Evolutionary conservation across 2,888 invertebrate genomes (phyloP), one percentile per base, ranked within the genome.

Genomic region (Andrena chrysosceles): DNA sequence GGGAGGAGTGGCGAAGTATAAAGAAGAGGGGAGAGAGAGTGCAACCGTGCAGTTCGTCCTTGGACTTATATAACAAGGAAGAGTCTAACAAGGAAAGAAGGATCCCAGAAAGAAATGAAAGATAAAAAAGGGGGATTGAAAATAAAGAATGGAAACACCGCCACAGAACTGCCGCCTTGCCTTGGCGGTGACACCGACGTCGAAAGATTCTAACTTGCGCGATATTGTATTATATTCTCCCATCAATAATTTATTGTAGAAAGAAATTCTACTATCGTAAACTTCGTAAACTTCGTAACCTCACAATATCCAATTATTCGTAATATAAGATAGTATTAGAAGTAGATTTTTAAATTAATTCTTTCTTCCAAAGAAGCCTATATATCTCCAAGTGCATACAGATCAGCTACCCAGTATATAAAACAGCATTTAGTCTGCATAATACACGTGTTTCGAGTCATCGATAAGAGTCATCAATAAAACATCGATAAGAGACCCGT

Each of bases 21-120:
- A 42, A 68, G 56, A 60, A 16, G 72, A 66, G 20, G 48, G 31
- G 48, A 62, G 35, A 20, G 7, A 23, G 59, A 42, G 64, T 66
- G 66, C 69, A 80, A 85, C 73, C 81, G 76, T 60, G 56, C 73
- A 84, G 68, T 74, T 85, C 78, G 89, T 87, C 91, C 91, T 91
- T 92, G 90, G 90, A 89, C 90, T 92, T 91, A 91, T 90, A 91
- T 91, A 91, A 91, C 88, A 86, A 87, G 85, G 86, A 88, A 85
- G 89, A 88, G 69, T 74, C 68, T 64, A 76, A 68, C 68, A 79
- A 63, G 70, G 80, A 79, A 73, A 77, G 81, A 83, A 83, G 81
- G 78, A 84, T 81, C 63, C 77, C 76, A 81, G 72, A 82, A 88
- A 70, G 83, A 76, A 83, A 87, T 69, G 68, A 84, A 77, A 74